Percentiles rank a stretch among this genome's conserved stretches.
These are phyloP conservation scores for Halichoeres trimaculatus DNA, from an alignment of 2,113 vertebrate species.

Conservation along the genomic window DNA sequence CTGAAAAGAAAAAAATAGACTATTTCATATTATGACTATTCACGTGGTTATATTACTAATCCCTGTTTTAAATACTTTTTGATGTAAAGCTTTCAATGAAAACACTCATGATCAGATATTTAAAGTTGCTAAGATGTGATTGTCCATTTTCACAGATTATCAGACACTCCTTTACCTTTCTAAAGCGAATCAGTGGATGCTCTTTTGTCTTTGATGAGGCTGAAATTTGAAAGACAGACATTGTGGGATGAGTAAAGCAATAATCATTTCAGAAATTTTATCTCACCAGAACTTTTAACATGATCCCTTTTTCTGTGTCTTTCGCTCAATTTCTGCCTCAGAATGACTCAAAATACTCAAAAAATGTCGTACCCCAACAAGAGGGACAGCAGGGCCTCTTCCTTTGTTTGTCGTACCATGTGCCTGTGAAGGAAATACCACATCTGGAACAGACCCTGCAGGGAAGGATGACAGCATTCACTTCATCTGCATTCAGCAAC, in stretches of 20 bases:
- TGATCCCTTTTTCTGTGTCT: neutral
- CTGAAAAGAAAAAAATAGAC: too few relatives aligned
- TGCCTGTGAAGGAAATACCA: conserved; percentile 71
- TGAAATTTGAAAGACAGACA: conserved; percentile 17
- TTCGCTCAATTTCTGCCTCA: neutral
- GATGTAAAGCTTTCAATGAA: neutral
- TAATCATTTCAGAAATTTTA: neutral
- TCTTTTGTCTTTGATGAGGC: conserved; percentile 68
- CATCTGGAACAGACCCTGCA: conserved; percentile 79
- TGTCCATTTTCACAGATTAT: neutral
- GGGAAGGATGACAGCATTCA: conserved; percentile 10
- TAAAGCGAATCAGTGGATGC: conserved; percentile 77
- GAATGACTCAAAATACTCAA: too few relatives aligned
- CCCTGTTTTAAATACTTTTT: neutral
- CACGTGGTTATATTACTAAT: too few relatives aligned
- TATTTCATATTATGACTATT: too few relatives aligned
- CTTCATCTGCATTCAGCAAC: neutral
- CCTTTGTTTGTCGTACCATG: conserved; percentile 73
- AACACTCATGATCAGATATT: too few relatives aligned
- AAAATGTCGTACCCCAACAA: conserved; percentile 75
- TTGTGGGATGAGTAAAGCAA: neutral
- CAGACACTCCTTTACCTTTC: conserved; percentile 74
- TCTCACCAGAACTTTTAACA: neutral
- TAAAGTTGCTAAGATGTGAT: neutral
- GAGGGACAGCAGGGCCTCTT: conserved; percentile 75